phyloP scores from a whole-genome alignment of 2,113 vertebrate species.

The Charina bottae region DNA sequence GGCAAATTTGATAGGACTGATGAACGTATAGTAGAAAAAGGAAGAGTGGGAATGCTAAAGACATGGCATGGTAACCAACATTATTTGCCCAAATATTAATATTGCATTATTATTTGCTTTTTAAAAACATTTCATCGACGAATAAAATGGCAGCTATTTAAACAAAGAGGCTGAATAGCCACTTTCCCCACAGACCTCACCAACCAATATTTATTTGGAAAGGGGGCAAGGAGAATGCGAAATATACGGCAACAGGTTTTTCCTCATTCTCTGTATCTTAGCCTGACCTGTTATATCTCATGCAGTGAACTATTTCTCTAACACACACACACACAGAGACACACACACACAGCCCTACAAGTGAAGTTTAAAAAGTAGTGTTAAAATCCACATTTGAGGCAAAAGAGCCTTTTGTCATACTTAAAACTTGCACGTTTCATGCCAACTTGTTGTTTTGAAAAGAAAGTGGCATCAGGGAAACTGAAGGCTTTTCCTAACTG shows the following conservation, averaged over 20 bases:
- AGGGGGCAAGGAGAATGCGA: constrained; percentile 10
- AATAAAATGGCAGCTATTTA: constrained; percentile 57
- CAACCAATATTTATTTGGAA: constrained; percentile 40
- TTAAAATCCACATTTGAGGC: constrained; percentile 60
- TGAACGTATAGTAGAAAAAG: neutral
- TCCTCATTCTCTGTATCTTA: constrained; percentile 47
- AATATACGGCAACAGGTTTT: constrained; percentile 47
- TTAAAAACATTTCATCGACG: constrained; percentile 35
- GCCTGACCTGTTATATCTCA: constrained; percentile 47
- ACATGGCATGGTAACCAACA: neutral
- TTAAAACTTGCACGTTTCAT: constrained; percentile 57
- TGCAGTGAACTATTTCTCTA: constrained; percentile 36
- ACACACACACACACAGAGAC: neutral
- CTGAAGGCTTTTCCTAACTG: constrained; percentile 37
- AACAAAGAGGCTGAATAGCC: constrained; percentile 37
- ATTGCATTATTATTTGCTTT: constrained; percentile 16
- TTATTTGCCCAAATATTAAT: constrained; percentile 21
- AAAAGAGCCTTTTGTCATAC: constrained; percentile 48
- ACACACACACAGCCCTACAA: neutral
- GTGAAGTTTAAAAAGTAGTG: constrained; percentile 49
- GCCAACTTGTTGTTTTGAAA: constrained; percentile 56
- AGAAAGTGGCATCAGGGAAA: constrained; percentile 47
- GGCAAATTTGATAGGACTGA: constrained; percentile 27
- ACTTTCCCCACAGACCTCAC: constrained; percentile 44
- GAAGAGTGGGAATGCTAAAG: constrained; percentile 18